Conservation (phyloP, 2,113 vertebrate species). For the Silurus asotus region DNA sequence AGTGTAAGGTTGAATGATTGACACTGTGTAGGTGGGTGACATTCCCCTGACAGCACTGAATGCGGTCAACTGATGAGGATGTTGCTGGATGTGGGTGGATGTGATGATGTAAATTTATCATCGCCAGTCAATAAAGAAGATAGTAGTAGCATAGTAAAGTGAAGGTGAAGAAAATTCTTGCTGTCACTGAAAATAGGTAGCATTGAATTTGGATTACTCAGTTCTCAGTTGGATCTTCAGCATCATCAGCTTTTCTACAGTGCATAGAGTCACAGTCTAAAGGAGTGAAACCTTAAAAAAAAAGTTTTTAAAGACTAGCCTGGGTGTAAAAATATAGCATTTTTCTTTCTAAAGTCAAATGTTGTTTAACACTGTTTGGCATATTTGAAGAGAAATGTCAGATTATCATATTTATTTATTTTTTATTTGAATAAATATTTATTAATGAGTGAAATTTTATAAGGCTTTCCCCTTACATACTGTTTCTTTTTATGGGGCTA, state of each 20-base stretch:
- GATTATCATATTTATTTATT: no score
- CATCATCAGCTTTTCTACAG: neutral
- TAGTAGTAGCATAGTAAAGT: neutral
- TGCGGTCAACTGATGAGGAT: slow-evolving; percentile 2
- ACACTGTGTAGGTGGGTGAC: slow-evolving; percentile 13
- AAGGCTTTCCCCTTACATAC: neutral
- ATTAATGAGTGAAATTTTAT: neutral
- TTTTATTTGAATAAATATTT: no score
- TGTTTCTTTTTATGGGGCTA: neutral
- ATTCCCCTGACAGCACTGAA: neutral
- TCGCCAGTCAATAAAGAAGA: neutral
- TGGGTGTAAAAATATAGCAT: neutral
- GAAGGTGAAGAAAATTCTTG: neutral
- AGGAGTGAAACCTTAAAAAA: neutral
- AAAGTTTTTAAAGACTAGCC: neutral
- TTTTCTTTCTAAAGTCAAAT: no score
- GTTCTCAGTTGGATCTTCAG: neutral
- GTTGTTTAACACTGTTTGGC: neutral
- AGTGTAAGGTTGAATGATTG: neutral
- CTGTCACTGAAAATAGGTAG: neutral
- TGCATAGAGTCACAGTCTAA: neutral
- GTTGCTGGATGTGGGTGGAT: neutral
- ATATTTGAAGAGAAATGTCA: neutral
- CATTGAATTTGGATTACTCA: neutral
- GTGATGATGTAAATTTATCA: neutral